Evolutionary conservation across 1,140 invertebrate species (phyloP).

Genomic region (Halyomorpha halys): DNA sequence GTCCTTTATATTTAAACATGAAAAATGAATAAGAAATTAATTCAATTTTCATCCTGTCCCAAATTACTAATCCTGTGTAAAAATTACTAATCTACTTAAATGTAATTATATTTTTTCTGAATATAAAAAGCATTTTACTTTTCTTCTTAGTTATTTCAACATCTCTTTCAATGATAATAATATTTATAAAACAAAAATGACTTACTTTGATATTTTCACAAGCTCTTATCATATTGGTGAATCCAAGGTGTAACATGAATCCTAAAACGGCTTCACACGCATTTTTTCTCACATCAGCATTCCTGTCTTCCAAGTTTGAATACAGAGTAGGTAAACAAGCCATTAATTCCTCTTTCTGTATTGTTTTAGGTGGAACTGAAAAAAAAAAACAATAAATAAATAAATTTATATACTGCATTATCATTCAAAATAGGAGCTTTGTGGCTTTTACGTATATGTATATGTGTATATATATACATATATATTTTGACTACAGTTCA

Average conservation of each 20-base stretch:
- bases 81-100: no score
- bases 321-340: constrained; percentile 70
- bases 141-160: no score
- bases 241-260: constrained; percentile 87
- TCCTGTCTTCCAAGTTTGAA: constrained; percentile 78
- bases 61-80: no score
- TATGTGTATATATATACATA: no score
- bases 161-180: no score
- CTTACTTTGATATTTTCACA: constrained; percentile 65
- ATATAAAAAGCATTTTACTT: no score
- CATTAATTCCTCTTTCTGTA: constrained; percentile 70
- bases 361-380: constrained; percentile 46
- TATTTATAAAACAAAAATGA: not conserved
- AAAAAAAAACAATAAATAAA: constrained; percentile 35
- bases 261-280: constrained; percentile 79
- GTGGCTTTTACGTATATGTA: no score
- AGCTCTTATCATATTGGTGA: constrained; percentile 65
- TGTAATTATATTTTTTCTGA: no score
- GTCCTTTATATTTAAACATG: no score
- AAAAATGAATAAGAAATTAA: no score
- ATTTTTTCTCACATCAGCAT: constrained; percentile 80
- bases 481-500: no score
- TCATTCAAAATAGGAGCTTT: not conserved
- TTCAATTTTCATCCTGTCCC: no score
- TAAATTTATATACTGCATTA: not conserved